Conservation (phyloP, 2,888 invertebrate species). For the Leucozona laternaria region DNA sequence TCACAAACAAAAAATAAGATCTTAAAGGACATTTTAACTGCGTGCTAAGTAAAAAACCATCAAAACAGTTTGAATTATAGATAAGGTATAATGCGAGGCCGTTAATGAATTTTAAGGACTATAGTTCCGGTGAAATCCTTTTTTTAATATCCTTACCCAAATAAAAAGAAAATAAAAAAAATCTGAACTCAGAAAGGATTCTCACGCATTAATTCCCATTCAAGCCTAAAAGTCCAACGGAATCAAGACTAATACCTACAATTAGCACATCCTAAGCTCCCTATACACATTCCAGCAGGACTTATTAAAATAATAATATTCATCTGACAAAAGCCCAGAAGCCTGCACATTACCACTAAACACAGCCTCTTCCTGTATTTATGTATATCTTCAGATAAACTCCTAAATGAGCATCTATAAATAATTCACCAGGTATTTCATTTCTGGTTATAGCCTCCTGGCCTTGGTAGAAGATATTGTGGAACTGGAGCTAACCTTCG, state of each 20-base stretch:
- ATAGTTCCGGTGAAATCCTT: background rate
- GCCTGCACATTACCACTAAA: conserved; percentile 50
- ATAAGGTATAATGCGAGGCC: conserved; percentile 17
- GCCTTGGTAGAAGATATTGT: background rate
- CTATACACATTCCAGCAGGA: conserved; percentile 24
- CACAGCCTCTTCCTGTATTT: conserved; percentile 27
- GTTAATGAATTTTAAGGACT: conserved; percentile 31
- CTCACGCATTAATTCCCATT: conserved; percentile 11
- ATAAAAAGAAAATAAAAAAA: conserved; percentile 13
- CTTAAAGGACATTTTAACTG: conserved; percentile 18
- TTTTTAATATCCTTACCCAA: background rate
- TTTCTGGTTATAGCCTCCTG: conserved; percentile 26
- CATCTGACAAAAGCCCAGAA: conserved; percentile 55
- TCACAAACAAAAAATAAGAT: background rate
- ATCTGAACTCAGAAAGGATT: conserved; percentile 3
- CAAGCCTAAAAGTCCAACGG: conserved; percentile 29
- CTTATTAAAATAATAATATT: conserved; percentile 66
- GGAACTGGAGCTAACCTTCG: background rate
- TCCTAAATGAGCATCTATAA: conserved; percentile 59
- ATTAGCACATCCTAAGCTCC: conserved; percentile 60
- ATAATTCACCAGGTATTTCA: conserved; percentile 70
- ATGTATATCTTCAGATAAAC: conserved; percentile 38
- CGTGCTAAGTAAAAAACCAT: background rate
- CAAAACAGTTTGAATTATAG: background rate
- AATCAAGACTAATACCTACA: conserved; percentile 60